Conservation (phyloP, 2,888 invertebrate genomes). For the Orthonevra nobilis region DNA sequence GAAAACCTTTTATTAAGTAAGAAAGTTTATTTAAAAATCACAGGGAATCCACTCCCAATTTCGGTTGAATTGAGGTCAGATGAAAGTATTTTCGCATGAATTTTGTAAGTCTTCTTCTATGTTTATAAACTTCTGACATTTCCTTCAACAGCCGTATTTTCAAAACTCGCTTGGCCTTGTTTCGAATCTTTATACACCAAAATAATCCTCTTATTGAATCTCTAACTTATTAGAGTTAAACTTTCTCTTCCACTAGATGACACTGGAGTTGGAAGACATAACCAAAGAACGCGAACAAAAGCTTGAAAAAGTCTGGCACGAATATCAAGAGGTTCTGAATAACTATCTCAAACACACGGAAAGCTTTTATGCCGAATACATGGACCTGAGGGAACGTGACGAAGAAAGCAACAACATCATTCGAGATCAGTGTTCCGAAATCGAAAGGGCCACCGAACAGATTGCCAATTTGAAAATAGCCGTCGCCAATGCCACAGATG, state of each 20-base stretch:
- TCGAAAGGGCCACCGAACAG: conserved; percentile 76
- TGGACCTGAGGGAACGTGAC: conserved; percentile 79
- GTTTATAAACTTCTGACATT: too few relatives aligned
- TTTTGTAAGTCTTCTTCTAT: too few relatives aligned
- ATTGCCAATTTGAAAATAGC: conserved; percentile 80
- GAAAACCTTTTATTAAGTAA: too few relatives aligned
- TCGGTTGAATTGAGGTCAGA: too few relatives aligned
- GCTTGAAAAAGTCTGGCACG: conserved; percentile 81
- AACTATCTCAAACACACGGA: conserved; percentile 79
- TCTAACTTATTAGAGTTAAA: too few relatives aligned
- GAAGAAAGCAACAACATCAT: conserved; percentile 77
- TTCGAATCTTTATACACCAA: too few relatives aligned
- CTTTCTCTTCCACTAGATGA: conserved; percentile 75
- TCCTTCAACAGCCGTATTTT: too few relatives aligned
- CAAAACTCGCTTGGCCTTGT: too few relatives aligned
- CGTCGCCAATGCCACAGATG: conserved; percentile 80
- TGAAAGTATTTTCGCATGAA: too few relatives aligned
- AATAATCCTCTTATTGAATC: too few relatives aligned
- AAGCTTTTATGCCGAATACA: conserved; percentile 80
- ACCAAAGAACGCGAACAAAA: conserved; percentile 80
- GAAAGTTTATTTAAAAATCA: too few relatives aligned
- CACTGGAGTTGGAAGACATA: conserved; percentile 79
- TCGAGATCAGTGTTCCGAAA: conserved; percentile 78
- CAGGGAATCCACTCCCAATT: too few relatives aligned
- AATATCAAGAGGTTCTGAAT: conserved; percentile 79